Evolutionary conservation across 2,113 vertebrate species (phyloP).

Genomic region (Prietella phreatophila): DNA sequence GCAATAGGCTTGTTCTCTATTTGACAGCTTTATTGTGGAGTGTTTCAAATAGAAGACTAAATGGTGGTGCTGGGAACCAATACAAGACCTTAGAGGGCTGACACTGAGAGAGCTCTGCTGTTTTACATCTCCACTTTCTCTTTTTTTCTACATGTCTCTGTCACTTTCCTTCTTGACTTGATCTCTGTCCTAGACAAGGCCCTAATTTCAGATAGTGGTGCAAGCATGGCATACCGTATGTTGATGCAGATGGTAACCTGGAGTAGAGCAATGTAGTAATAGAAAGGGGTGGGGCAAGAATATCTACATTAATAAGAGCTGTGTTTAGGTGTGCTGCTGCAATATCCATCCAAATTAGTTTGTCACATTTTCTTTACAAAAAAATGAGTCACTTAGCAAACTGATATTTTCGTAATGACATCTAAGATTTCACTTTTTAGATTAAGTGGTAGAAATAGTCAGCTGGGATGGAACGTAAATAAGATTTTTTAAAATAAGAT

Average conservation of each 20-base stretch:
- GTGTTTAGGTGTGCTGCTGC: background rate
- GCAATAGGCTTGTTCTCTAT: constrained; percentile 61
- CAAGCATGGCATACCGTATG: background rate
- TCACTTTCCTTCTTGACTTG: background rate
- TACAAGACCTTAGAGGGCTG: constrained; percentile 49
- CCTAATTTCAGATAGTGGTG: background rate
- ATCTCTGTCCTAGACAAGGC: background rate
- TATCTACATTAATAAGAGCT: background rate
- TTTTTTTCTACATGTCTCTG: constrained; percentile 17
- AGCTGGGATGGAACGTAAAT: background rate
- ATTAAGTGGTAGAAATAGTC: background rate
- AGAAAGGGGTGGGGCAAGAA: background rate
- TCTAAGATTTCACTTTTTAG: background rate
- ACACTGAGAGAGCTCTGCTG: constrained; percentile 41
- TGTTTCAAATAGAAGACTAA: constrained; percentile 76
- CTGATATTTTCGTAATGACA: background rate
- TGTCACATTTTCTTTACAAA: background rate
- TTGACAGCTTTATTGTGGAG: constrained; percentile 79
- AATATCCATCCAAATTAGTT: background rate
- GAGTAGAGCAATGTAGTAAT: background rate
- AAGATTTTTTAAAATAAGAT: background rate
- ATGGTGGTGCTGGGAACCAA: constrained; percentile 66
- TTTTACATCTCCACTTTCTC: constrained; percentile 19
- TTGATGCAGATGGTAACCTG: background rate
- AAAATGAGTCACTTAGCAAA: background rate